phyloP scores from a whole-genome alignment of 2,113 vertebrate genomes.

The Pungitius pungitius region DNA sequence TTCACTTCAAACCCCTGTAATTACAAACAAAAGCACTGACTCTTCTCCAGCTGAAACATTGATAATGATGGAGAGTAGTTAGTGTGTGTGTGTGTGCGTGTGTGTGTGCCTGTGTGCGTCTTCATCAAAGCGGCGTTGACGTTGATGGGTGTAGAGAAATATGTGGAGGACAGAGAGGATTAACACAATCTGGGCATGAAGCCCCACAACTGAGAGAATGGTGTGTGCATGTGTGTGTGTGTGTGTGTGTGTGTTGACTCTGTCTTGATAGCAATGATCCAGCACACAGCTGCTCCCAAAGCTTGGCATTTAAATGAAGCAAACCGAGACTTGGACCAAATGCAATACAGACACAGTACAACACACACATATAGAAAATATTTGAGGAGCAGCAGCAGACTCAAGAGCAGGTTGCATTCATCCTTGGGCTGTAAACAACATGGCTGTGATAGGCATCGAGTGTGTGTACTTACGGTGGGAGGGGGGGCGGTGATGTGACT shows the following conservation, averaged over 20 bases:
- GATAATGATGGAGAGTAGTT: constrained; percentile 78
- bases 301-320: constrained; percentile 75
- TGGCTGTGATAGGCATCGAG: neutral
- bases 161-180: constrained; percentile 77
- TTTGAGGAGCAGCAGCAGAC: constrained; percentile 43
- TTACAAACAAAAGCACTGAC: constrained; percentile 84
- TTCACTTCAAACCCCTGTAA: constrained; percentile 79
- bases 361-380: constrained; percentile 59
- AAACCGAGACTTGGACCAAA: constrained; percentile 71
- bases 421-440: constrained; percentile 34
- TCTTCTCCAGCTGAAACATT: constrained; percentile 80
- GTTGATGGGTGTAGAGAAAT: constrained; percentile 74
- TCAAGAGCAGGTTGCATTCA: constrained; percentile 58
- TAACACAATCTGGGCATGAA: constrained; percentile 79
- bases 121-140: constrained; percentile 76
- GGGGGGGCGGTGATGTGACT: neutral
- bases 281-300: constrained; percentile 72
- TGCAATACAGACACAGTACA: constrained; percentile 67
- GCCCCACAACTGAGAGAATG: constrained; percentile 61
- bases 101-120: constrained; percentile 54
- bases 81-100: constrained; percentile 46
- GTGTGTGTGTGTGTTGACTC: constrained; percentile 53
- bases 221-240: constrained; percentile 41
- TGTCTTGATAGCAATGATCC: constrained; percentile 69
- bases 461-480: neutral